Percentiles rank a stretch among this genome's conserved stretches.
phyloP scores from a whole-genome alignment of 92 coral and sea anemone genomes.

The Palythoa caribaeorum region DNA sequence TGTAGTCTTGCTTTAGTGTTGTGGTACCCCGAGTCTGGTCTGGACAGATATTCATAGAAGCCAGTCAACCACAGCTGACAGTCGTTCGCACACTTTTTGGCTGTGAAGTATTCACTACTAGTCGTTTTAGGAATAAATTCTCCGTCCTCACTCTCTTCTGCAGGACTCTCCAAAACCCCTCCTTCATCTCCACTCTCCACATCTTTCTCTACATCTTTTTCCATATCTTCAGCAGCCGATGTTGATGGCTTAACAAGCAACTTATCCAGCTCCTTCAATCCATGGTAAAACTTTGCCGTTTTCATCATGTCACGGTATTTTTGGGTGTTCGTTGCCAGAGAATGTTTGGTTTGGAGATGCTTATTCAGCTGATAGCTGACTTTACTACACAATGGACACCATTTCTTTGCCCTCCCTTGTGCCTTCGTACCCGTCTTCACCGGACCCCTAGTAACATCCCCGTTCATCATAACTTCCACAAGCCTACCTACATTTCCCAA shows the following conservation, averaged over 20 bases:
- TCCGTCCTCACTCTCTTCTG: not conserved
- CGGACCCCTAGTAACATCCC: not conserved
- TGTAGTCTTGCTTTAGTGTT: not conserved
- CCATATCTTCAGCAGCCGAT: not conserved
- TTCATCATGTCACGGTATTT: not conserved
- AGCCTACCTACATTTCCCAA: not conserved
- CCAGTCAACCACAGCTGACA: not conserved
- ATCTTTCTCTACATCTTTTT: not conserved
- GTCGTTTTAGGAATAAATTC: not conserved
- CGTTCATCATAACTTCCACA: not conserved
- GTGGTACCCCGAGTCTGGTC: constrained; percentile 1
- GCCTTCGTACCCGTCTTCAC: not conserved
- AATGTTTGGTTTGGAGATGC: constrained; percentile 10
- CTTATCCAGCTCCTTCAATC: not conserved
- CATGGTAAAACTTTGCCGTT: not conserved
- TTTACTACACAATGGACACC: not conserved
- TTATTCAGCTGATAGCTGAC: constrained; percentile 3
- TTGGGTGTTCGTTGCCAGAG: not conserved
- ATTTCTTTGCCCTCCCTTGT: not conserved
- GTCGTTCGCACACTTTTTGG: not conserved
- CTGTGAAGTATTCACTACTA: not conserved
- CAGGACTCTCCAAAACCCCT: not conserved
- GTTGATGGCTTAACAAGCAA: not conserved
- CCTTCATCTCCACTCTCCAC: not conserved
- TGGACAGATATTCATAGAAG: not conserved